Conservation (phyloP, 2,797 vertebrate species). For the Glyptemys insculpta region DNA sequence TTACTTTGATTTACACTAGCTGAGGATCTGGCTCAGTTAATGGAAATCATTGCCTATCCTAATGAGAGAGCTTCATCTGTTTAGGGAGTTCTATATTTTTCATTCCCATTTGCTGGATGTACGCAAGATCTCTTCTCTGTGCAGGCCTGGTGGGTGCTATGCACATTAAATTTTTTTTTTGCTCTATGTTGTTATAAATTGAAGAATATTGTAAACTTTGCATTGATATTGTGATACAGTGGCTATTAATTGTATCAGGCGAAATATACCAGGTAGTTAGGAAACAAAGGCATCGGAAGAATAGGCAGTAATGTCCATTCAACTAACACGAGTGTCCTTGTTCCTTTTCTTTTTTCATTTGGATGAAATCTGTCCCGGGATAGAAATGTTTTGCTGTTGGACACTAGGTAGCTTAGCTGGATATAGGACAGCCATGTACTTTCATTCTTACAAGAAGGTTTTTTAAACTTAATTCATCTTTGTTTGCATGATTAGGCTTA, state of each 20-base stretch:
- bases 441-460: neutral
- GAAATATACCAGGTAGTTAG: neutral
- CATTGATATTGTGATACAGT: neutral
- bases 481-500: neutral
- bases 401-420: neutral
- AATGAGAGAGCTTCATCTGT: no score
- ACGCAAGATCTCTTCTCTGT: no score
- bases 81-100: no score
- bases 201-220: no score
- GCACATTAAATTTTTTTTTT: no score
- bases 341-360: slow-evolving; percentile 22
- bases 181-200: no score
- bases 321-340: neutral
- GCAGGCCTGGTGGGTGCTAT: no score
- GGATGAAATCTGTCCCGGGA: neutral
- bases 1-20: neutral
- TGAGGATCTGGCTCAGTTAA: neutral
- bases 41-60: no score
- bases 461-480: neutral
- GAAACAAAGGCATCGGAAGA: neutral
- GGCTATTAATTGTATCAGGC: neutral
- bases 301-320: neutral
- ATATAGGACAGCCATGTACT: neutral
- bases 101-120: no score
- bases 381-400: neutral